Base-by-base conservation (phyloP, 2,888 invertebrate species). In the Plebejus melissa region DNA sequence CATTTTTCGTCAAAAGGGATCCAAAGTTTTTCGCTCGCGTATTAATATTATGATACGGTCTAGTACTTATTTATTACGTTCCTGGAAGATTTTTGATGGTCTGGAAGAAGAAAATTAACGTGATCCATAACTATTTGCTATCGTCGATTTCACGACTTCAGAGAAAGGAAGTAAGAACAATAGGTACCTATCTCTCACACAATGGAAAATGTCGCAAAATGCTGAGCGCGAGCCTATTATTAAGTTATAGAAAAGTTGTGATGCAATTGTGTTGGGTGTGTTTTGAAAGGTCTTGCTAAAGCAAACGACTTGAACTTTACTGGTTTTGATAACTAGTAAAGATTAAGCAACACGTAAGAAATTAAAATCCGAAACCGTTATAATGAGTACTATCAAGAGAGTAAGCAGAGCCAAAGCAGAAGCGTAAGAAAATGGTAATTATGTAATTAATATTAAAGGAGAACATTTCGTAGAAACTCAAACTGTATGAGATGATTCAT, bases 121-220 rank as follows among this genome's bases (percentile, higher is more conserved):
- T 22, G n/a, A 58, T 58, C 57, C 6, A 16, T 60, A 60, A 11
- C 11, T 28, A 60, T 28, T 32, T 65, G 4, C 4, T 11, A 36
- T 36, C 2, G 32, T 65, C 32, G 32, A 32, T 65, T 65, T 36
- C 32, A 65, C 36, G 32, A 60, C 60, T 9, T 5, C 22, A 32
- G 32, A 65, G 65, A 65, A 65, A 65, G 65, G 32, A 36, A 65
- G 32, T 60, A 65, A 65, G 65, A 65, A 65, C 32, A 65, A 36
- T 65, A 32, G 65, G 32, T 32, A 32, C 32, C 1, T 65, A 32
- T 32, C 0, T 11, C 60, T 4, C 65, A 65, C 13, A 65, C 11
- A 32, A 65, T 65, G 13, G 65, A 32, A 65, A 65, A 13, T 65
- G 32, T 65, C 65, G 65, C 65, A 65, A 65, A 5, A 65, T 13